A percentile compares a stretch with the other conserved stretches of the same genome.
Conservation (phyloP, 2,888 invertebrate genomes). For the Psylliodes chrysocephalus region DNA sequence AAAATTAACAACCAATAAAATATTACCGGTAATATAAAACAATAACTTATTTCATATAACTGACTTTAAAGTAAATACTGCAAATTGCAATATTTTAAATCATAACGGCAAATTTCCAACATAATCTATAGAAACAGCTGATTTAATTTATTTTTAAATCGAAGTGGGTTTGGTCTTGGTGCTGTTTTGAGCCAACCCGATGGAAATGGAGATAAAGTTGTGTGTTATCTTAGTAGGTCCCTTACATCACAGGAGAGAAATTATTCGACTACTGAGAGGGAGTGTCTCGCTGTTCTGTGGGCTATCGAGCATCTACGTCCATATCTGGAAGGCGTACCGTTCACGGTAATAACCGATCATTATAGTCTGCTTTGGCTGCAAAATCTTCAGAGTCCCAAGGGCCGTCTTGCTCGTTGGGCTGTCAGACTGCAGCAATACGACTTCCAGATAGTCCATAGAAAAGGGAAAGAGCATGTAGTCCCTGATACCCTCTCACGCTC, state of each 20-base stretch:
- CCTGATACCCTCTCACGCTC: slow-evolving; percentile 32
- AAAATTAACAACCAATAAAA: too few species aligned
- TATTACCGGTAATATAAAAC: too few species aligned
- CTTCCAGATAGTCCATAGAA: slow-evolving; percentile 40
- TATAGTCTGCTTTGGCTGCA: slow-evolving; percentile 22
- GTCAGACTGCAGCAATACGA: slow-evolving; percentile 38
- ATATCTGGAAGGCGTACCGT: slow-evolving; percentile 37
- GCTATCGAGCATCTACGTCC: slow-evolving; percentile 36
- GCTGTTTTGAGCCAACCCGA: too few species aligned
- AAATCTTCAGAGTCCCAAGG: slow-evolving; percentile 35
- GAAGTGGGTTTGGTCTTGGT: too few species aligned
- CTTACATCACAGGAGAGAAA: slow-evolving; percentile 32
- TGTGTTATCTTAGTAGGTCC: slow-evolving; percentile 28
- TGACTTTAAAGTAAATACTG: too few species aligned
- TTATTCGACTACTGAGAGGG: slow-evolving; percentile 37
- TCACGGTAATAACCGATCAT: slow-evolving; percentile 41
- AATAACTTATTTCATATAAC: too few species aligned
- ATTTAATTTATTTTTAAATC: too few species aligned
- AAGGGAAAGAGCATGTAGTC: slow-evolving; percentile 31
- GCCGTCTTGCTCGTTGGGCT: slow-evolving; percentile 23
- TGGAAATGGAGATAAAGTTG: too few species aligned
- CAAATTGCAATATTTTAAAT: too few species aligned
- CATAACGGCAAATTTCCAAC: too few species aligned
- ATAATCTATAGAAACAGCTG: too few species aligned
- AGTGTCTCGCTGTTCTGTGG: too few species aligned